These are phyloP conservation scores for Xenopus tropicalis DNA, from an alignment of 2,113 vertebrate genomes.

Conservation along the genomic window UCB_Xtro_10.0 CM004444.2:138156001-138156500, in stretches of 20 bases:
- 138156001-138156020: not conserved
- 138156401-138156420: constrained; percentile 53
- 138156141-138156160: constrained; percentile 29
- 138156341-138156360: constrained; percentile 62
- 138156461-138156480: constrained; percentile 59
- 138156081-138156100: not conserved
- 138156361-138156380: constrained; percentile 66
- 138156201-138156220: constrained; percentile 44
- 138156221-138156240: constrained; percentile 25
- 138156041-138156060: not conserved
- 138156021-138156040: not conserved
- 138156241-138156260: constrained; percentile 30
- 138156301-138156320: constrained; percentile 36
- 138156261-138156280: constrained; percentile 47
- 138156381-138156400: constrained; percentile 21
- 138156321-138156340: constrained; percentile 8
- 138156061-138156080: not conserved
- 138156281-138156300: constrained; percentile 38
- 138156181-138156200: constrained; percentile 47
- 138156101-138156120: not conserved
- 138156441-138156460: constrained; percentile 67
- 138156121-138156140: constrained; percentile 22
- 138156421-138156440: constrained; percentile 66
- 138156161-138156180: constrained; percentile 34
- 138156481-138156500: constrained; percentile 55